Percentiles rank a stretch among this genome's conserved stretches.
Evolutionary conservation across 2,113 vertebrate species (phyloP).

Genomic region (Mellivora capensis): DNA sequence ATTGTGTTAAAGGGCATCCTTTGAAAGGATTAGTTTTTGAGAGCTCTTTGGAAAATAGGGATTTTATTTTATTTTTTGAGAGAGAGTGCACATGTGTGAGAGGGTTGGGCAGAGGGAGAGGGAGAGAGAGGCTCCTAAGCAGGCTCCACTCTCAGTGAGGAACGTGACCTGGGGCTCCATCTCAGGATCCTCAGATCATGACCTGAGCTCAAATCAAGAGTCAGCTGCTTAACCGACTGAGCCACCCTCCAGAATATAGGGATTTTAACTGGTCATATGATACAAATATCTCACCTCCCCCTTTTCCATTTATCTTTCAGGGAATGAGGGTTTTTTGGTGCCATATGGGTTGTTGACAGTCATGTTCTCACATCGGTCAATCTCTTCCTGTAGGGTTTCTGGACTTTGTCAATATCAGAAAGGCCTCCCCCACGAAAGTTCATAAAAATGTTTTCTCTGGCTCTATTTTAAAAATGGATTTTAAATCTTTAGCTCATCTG

Average conservation of each 20-base stretch:
- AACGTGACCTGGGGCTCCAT: rapidly evolving
- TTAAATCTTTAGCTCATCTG: not conserved
- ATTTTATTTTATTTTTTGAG: not conserved
- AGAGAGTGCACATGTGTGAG: not conserved
- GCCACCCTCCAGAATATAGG: not conserved
- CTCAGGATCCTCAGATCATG: not conserved
- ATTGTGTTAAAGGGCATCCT: not conserved
- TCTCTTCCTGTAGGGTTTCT: not conserved
- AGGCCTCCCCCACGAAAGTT: not conserved
- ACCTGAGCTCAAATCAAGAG: not conserved
- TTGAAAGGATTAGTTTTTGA: not conserved
- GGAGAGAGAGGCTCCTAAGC: not conserved
- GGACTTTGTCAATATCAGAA: not conserved
- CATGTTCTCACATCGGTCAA: not conserved
- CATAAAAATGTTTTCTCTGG: not conserved
- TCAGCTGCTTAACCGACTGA: not conserved
- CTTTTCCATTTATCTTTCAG: not conserved
- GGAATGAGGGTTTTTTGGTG: not conserved
- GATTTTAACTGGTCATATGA: not conserved
- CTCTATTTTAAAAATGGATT: not conserved
- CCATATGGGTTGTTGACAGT: not conserved
- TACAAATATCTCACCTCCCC: not conserved
- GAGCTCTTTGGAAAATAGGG: not conserved
- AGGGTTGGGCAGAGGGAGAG: not conserved
- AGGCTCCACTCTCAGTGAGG: not conserved